Evolutionary conservation across 2,113 vertebrate species (phyloP).

Genomic region (Hirundichthys speculiger): DNA sequence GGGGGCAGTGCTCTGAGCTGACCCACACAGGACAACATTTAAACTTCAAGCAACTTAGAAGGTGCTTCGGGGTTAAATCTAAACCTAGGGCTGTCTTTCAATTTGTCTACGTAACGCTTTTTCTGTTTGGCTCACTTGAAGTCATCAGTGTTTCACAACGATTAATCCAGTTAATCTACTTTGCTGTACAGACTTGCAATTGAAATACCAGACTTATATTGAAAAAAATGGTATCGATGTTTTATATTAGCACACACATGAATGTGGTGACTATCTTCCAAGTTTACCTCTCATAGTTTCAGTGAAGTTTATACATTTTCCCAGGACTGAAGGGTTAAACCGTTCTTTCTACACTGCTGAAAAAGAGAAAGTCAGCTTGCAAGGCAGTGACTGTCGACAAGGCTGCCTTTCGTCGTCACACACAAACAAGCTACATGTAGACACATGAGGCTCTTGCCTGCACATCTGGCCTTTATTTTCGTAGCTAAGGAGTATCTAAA

Average conservation of each 20-base stretch:
- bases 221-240: slow-evolving; percentile 3
- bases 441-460: slow-evolving; percentile 76
- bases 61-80: slow-evolving; percentile 55
- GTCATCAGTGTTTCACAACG: slow-evolving; percentile 47
- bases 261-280: slow-evolving; percentile 44
- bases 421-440: slow-evolving; percentile 78
- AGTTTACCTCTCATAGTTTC: slow-evolving; percentile 52
- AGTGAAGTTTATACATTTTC: slow-evolving; percentile 66
- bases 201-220: background rate
- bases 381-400: slow-evolving; percentile 73
- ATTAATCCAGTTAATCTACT: slow-evolving; percentile 54
- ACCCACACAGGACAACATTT: slow-evolving; percentile 59
- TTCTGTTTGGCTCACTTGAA: slow-evolving; percentile 54
- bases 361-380: slow-evolving; percentile 77
- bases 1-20: slow-evolving; percentile 65
- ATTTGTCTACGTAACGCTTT: slow-evolving; percentile 32
- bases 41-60: slow-evolving; percentile 58
- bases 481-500: slow-evolving; percentile 79
- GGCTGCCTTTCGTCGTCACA: slow-evolving; percentile 65
- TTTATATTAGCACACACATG: slow-evolving; percentile 24
- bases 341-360: slow-evolving; percentile 72
- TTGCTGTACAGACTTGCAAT: slow-evolving; percentile 48
- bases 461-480: slow-evolving; percentile 81
- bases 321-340: slow-evolving; percentile 71
- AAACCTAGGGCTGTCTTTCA: slow-evolving; percentile 51